These are phyloP conservation scores for Anastrepha ludens DNA, from an alignment of 1,140 invertebrate species.

Conservation along the genomic window DNA sequence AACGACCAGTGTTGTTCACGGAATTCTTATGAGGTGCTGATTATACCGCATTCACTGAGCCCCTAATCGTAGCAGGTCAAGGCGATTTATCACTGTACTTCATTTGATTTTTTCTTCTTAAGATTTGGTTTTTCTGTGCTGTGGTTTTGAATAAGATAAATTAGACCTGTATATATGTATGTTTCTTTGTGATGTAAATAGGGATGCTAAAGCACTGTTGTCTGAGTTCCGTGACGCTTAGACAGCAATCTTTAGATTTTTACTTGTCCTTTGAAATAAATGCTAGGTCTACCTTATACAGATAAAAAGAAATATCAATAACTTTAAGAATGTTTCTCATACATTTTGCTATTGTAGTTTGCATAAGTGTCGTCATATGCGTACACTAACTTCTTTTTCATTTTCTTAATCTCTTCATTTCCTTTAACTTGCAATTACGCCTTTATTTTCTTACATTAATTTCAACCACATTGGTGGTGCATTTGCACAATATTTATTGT, in stretches of 20 bases:
- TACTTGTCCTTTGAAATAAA: too few relatives aligned
- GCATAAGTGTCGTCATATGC: too few relatives aligned
- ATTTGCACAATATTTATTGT: too few relatives aligned
- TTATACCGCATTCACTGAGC: constrained; percentile 69
- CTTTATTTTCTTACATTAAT: too few relatives aligned
- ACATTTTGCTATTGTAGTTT: too few relatives aligned
- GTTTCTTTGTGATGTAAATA: neutral
- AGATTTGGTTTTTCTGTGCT: neutral
- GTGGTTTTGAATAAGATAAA: neutral
- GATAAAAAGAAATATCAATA: too few relatives aligned
- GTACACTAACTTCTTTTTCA: too few relatives aligned
- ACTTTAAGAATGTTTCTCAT: too few relatives aligned
- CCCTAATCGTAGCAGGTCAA: constrained; percentile 70
- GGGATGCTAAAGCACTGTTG: neutral
- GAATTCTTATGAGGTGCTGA: constrained; percentile 57
- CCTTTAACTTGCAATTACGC: too few relatives aligned
- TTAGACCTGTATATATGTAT: neutral
- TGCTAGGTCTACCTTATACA: too few relatives aligned
- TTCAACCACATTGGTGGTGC: too few relatives aligned
- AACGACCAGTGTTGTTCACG: neutral
- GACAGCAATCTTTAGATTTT: neutral
- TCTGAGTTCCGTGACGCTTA: constrained; percentile 26
- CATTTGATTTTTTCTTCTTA: constrained; percentile 36
- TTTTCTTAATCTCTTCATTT: too few relatives aligned
- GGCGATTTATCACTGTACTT: constrained; percentile 61